Base-by-base conservation (phyloP, 2,888 invertebrate species). In the Cylindroiulus punctatus region DNA sequence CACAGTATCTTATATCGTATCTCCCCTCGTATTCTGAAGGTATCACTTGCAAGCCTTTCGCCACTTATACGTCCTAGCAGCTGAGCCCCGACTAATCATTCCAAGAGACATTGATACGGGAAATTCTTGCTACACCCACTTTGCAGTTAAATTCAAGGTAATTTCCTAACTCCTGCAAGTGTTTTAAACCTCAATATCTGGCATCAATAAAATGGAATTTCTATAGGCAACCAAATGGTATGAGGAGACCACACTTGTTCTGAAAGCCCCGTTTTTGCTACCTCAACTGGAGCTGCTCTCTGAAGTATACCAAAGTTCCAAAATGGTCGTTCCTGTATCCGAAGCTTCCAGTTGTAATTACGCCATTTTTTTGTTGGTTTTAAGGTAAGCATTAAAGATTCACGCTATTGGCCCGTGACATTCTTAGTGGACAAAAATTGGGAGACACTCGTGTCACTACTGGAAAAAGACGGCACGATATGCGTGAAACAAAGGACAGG, bases 1-100 rank as follows among this genome's bases (percentile, higher is more conserved):
- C n/a, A n/a, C n/a, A n/a, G n/a, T n/a, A n/a, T n/a, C n/a, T n/a
- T n/a, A n/a, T n/a, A n/a, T n/a, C n/a, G n/a, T n/a, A 36, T 36
- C 7, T 36, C 36, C 36, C 36, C 36, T 10, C 10, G n/a, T 36
- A 5, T 42, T 42, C 90, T 91, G 17, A 90, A 97, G 97, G 88
- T 98, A 98, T 90, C 99, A 99, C 91, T 92, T 99, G 86, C 99
- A 99, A 93, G 98, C 99, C 0, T 95, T 99, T 90, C 93, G 99
- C 0, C 99, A 99, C 91, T 92, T 99, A 32, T 99, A 99, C 91
- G 98, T 98, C 0, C 91, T 99, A 88, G 98, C 99, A 0, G 95
- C 96, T 0, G 97, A 99, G 90, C 96, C 97, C 0, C 92, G 99
- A 17, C 92, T 99, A 17, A 92, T 99, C 85, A 92, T 98, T 86